Evolutionary conservation across 2,888 invertebrate species (phyloP).

Genomic region (Lordiphosa fenestrarum): DNA sequence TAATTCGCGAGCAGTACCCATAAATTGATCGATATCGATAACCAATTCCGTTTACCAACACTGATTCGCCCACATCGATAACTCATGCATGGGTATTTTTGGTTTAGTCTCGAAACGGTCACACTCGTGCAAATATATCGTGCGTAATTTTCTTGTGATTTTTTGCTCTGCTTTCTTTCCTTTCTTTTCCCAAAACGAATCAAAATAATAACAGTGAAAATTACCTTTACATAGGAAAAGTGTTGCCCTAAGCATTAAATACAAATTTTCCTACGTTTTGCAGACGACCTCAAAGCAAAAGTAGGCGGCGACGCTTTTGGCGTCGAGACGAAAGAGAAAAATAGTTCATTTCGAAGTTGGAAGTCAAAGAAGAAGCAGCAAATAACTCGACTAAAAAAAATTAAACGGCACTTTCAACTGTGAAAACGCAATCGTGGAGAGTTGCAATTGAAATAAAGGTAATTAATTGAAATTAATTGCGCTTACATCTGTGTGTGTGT

Average conservation of each 20-base stretch:
- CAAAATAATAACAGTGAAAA: background rate
- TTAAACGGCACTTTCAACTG: constrained; percentile 48
- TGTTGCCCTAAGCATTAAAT: background rate
- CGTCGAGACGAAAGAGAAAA: constrained; percentile 20
- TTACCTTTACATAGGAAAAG: background rate
- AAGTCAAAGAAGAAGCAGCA: constrained; percentile 6
- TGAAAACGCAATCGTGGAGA: constrained; percentile 53
- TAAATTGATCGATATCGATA: too few relatives aligned
- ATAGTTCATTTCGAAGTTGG: constrained; percentile 6
- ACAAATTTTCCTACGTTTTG: background rate
- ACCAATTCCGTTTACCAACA: too few relatives aligned
- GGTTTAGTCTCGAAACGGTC: background rate
- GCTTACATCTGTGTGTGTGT: constrained; percentile 4
- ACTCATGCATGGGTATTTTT: too few relatives aligned
- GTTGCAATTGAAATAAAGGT: constrained; percentile 59
- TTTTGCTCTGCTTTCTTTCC: constrained; percentile 3
- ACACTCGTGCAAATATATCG: constrained; percentile 1
- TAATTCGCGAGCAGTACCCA: too few relatives aligned
- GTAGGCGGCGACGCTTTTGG: constrained; percentile 2
- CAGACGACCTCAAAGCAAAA: constrained; percentile 4
- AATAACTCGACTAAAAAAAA: constrained; percentile 23
- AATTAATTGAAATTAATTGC: constrained; percentile 44
- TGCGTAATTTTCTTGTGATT: constrained; percentile 9
- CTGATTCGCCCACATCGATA: too few relatives aligned
- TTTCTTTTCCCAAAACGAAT: background rate